Evolutionary conservation across 2,888 invertebrate genomes (phyloP).

Genomic region (Aphodius sticticus): DNA sequence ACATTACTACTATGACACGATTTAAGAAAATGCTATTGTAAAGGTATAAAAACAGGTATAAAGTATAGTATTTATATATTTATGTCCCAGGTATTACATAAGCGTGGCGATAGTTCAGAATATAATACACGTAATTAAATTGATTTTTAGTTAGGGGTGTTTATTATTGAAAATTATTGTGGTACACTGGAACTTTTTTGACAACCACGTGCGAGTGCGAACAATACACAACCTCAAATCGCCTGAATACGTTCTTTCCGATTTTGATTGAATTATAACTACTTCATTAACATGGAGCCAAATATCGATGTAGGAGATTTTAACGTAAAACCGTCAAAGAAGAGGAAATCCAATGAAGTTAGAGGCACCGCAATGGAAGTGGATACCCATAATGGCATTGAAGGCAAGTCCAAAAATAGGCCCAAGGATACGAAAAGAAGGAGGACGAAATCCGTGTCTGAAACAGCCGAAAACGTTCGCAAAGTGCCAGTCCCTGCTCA

Average conservation of each 20-base stretch:
- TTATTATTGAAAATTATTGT: background rate
- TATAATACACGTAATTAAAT: no score
- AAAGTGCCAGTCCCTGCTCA: conserved; percentile 92
- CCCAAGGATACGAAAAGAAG: conserved; percentile 41
- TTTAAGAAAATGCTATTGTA: background rate
- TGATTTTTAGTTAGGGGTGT: background rate
- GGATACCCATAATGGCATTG: conserved; percentile 71
- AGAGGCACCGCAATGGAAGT: conserved; percentile 69
- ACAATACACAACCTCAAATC: background rate
- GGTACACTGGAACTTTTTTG: background rate
- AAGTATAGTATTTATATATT: no score
- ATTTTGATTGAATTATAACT: background rate
- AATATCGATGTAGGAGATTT: conserved; percentile 66
- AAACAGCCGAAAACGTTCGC: conserved; percentile 68
- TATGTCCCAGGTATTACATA: no score
- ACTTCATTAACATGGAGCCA: background rate
- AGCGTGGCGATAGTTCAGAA: no score
- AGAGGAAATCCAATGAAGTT: conserved; percentile 61
- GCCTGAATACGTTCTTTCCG: background rate
- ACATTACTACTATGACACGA: background rate
- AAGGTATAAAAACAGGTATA: no score
- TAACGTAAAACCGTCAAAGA: conserved; percentile 63
- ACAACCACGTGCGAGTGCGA: background rate
- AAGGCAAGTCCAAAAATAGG: conserved; percentile 61
- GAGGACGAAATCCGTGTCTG: conserved; percentile 54